Evolutionary conservation across 2,113 vertebrate species (phyloP), one percentile per base, ranked within the genome.

Genomic region (Sinocyclocheilus grahami): DNA sequence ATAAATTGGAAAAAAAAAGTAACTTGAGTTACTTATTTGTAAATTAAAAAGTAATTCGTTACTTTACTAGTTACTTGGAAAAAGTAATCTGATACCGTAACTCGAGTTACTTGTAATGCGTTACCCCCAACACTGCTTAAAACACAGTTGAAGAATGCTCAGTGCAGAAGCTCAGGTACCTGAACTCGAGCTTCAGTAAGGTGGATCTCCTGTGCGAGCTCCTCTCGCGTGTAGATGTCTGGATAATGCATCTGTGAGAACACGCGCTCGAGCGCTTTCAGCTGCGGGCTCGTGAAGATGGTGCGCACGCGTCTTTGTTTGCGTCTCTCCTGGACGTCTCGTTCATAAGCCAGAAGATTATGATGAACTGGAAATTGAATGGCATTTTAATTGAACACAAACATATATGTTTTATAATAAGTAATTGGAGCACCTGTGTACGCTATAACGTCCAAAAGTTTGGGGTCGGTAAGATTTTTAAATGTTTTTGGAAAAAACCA

Each of bases 191-290:
- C 98, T 93, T 99, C 98, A 4, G 98, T 99, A 86, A 99, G 96
- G 55, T 96, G 97, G 93, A 98, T 97, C 86, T 97, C 94, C 89
- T 97, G 93, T 14, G 97, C 97, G 93, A 99, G 94, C 91, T 99
- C 97, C 91, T 99, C 98, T 0, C 97, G 94, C 96, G 98, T 98
- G 93, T 98, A 98, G 95, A 99, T 98, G 86, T 99, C 97, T 0
- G 98, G 97, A 90, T 99, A 99, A 92, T 98, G 97, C 30, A 97
- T 98, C 89, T 99, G 97, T 90, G 98, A 97, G 94, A 99, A 99
- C 95, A 97, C 98, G 85, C 97, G 93, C 95, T 99, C 98, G 91
- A 99, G 91, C 91, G 97, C 97, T 92, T 99, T 98, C 88, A 99
- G 97, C 93, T 99, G 98, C 6, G 97, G 96, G 4, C 97, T 97